Conservation (phyloP, 2,888 invertebrate genomes). For the Emesis castigata region DNA sequence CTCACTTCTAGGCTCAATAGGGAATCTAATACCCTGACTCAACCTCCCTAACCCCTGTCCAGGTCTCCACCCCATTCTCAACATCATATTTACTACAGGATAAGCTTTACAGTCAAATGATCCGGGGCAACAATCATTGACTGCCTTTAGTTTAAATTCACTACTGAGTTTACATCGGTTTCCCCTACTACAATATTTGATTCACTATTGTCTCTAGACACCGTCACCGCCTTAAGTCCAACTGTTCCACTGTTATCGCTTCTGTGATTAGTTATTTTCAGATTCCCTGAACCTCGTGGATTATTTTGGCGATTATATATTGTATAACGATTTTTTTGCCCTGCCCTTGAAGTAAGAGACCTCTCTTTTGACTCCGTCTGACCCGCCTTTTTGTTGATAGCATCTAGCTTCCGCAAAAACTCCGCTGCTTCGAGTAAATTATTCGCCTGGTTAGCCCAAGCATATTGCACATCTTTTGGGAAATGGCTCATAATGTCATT, state of each 20-base stretch:
- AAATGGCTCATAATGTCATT: slow-evolving; percentile 20
- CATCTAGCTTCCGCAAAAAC: slow-evolving; percentile 10
- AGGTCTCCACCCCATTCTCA: slow-evolving; percentile 29
- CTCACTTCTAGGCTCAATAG: neutral
- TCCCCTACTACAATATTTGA: neutral
- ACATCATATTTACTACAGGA: slow-evolving; percentile 10
- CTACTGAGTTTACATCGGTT: too few species aligned
- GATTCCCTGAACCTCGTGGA: too few species aligned
- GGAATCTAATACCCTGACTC: neutral
- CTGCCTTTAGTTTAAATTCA: slow-evolving; percentile 21
- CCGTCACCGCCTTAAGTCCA: too few species aligned
- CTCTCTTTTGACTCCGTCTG: too few species aligned
- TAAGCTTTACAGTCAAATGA: slow-evolving; percentile 12
- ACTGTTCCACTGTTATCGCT: too few species aligned
- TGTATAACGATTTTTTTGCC: too few species aligned
- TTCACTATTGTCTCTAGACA: neutral
- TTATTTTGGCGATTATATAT: too few species aligned
- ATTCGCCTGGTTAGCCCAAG: neutral
- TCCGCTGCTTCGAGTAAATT: slow-evolving; percentile 1
- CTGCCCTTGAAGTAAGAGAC: too few species aligned
- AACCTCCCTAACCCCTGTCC: slow-evolving; percentile 11
- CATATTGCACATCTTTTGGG: slow-evolving; percentile 14
- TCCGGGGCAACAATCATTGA: slow-evolving; percentile 15
- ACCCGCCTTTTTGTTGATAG: slow-evolving; percentile 15
- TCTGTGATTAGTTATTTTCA: too few species aligned